Evolutionary conservation across 2,113 vertebrate species (phyloP).

Genomic region (Sander lucioperca): DNA sequence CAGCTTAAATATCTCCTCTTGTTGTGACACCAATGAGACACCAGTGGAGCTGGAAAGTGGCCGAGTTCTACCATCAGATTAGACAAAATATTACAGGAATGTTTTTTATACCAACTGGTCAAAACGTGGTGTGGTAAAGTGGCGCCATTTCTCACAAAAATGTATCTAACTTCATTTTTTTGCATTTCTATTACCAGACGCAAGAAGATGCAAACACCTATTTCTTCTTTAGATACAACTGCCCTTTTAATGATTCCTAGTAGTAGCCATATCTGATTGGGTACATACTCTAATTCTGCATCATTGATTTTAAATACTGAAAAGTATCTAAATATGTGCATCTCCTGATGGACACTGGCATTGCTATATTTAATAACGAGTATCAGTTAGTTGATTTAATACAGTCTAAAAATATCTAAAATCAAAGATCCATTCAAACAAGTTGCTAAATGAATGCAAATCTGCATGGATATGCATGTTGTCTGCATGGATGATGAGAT

Average conservation of each 20-base stretch:
- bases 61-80: background rate
- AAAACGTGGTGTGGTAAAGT: background rate
- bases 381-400: background rate
- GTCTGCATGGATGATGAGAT: background rate
- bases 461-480: too few species aligned
- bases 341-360: background rate
- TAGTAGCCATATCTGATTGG: too few species aligned
- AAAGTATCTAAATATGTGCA: background rate
- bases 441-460: background rate
- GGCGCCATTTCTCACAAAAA: too few species aligned
- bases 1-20: background rate
- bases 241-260: background rate
- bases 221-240: background rate
- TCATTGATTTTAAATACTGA: too few species aligned
- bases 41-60: background rate
- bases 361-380: background rate
- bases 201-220: too few species aligned
- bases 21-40: background rate
- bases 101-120: background rate
- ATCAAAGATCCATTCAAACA: background rate
- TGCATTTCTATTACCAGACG: too few species aligned
- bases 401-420: background rate
- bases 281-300: too few species aligned
- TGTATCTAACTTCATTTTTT: too few species aligned
- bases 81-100: background rate